These are phyloP conservation scores for Campoplex nolae DNA, from an alignment of 2,888 invertebrate genomes.

Conservation along the genomic window DNA sequence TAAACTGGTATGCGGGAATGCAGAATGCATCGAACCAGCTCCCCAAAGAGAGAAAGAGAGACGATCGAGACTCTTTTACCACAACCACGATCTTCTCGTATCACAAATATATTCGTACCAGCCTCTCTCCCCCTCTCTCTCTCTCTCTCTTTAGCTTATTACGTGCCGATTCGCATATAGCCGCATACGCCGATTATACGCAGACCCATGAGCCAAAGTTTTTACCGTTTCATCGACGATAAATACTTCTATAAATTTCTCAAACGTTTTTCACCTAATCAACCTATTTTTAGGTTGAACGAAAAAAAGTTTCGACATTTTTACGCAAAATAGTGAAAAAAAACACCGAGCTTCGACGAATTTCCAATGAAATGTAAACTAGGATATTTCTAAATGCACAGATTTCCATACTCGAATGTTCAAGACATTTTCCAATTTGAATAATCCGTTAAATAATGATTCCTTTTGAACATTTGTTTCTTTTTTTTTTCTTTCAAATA, in stretches of 20 bases:
- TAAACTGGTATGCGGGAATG: slow-evolving; percentile 72
- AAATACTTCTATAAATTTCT: slow-evolving; percentile 34
- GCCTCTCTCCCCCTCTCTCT: slow-evolving; percentile 27
- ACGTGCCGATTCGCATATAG: slow-evolving; percentile 46
- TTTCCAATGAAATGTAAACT: background rate
- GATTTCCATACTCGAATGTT: background rate
- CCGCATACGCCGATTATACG: slow-evolving; percentile 30
- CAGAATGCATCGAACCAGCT: slow-evolving; percentile 65
- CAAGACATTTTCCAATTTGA: background rate
- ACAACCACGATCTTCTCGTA: slow-evolving; percentile 43
- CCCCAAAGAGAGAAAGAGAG: slow-evolving; percentile 26
- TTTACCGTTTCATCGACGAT: slow-evolving; percentile 48
- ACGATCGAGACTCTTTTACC: slow-evolving; percentile 53
- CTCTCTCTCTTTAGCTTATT: slow-evolving; percentile 52
- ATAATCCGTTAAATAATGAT: background rate
- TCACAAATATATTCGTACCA: slow-evolving; percentile 42
- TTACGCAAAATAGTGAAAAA: background rate
- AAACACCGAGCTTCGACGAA: background rate
- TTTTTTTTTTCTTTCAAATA: too few species aligned
- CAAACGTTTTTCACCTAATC: background rate
- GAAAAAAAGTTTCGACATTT: background rate
- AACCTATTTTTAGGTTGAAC: background rate
- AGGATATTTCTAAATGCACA: too few species aligned
- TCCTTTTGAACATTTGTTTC: background rate
- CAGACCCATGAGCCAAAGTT: slow-evolving; percentile 37